phyloP scores from a whole-genome alignment of 2,888 invertebrate genomes.

The Cheilosia impressa region DNA sequence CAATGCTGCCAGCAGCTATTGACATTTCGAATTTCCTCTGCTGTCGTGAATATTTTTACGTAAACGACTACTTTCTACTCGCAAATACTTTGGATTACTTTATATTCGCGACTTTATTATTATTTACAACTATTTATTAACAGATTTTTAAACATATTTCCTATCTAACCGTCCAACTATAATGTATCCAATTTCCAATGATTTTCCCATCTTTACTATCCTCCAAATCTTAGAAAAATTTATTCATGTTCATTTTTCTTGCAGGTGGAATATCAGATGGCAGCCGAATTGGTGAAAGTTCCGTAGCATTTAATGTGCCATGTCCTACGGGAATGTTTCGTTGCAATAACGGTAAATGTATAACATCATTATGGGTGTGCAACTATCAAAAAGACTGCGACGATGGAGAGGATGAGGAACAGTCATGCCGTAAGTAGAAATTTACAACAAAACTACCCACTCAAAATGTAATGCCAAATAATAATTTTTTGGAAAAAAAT shows the following conservation, averaged over 20 bases:
- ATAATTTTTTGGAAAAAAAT: not conserved
- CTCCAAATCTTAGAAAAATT: not conserved
- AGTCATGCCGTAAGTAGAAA: conserved; percentile 92
- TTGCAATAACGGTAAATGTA: conserved; percentile 94
- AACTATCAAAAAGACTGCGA: conserved; percentile 98
- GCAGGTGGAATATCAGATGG: conserved; percentile 76
- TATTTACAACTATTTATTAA: too few relatives aligned
- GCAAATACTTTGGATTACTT: too few relatives aligned
- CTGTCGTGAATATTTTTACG: too few relatives aligned
- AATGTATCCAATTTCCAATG: not conserved
- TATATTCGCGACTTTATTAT: too few relatives aligned
- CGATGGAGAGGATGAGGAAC: conserved; percentile 95
- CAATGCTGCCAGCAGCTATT: too few relatives aligned
- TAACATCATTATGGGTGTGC: conserved; percentile 93
- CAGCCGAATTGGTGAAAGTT: conserved; percentile 78
- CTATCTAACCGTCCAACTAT: too few relatives aligned
- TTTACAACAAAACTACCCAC: not conserved
- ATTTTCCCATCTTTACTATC: not conserved
- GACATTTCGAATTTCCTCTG: too few relatives aligned
- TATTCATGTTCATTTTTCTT: conserved; percentile 6
- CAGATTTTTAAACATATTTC: too few relatives aligned
- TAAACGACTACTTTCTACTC: too few relatives aligned
- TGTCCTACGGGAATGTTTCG: conserved; percentile 92
- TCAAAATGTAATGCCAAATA: not conserved
- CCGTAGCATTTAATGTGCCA: conserved; percentile 81